These are phyloP conservation scores for Babyrousa celebensis DNA, from an alignment of 2,797 vertebrate genomes.

Conservation along the genomic window DNA sequence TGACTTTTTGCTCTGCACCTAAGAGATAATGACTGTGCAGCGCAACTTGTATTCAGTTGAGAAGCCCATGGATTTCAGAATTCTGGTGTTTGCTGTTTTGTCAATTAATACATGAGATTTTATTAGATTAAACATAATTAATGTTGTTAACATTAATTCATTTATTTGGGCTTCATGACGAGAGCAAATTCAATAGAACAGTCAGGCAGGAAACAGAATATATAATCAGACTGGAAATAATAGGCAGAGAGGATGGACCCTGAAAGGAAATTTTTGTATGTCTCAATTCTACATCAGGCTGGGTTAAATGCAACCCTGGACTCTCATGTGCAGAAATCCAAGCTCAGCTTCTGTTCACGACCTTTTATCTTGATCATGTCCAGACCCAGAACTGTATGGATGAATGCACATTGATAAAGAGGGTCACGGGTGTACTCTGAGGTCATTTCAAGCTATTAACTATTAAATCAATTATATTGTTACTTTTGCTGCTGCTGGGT, in stretches of 20 bases:
- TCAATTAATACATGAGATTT: constrained; percentile 84
- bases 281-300: not conserved
- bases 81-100: constrained; percentile 83
- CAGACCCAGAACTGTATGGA: constrained; percentile 40
- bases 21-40: constrained; percentile 85
- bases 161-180: constrained; percentile 85
- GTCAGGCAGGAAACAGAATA: constrained; percentile 75
- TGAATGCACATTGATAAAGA: constrained; percentile 56
- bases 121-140: constrained; percentile 87
- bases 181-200: constrained; percentile 87
- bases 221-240: constrained; percentile 81
- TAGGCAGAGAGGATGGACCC: constrained; percentile 23
- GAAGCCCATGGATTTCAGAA: constrained; percentile 79
- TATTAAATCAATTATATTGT: constrained; percentile 72
- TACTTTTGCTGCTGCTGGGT: constrained; percentile 45
- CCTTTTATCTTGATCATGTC: constrained; percentile 39
- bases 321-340: not conserved
- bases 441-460: constrained; percentile 62
- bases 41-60: constrained; percentile 78
- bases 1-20: constrained; percentile 79
- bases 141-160: constrained; percentile 85
- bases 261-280: not conserved
- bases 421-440: not conserved
- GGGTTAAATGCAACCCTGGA: not conserved
- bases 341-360: not conserved